Evolutionary conservation across 1,140 invertebrate genomes (phyloP).

Genomic region (Aphaenogaster rudis): DNA sequence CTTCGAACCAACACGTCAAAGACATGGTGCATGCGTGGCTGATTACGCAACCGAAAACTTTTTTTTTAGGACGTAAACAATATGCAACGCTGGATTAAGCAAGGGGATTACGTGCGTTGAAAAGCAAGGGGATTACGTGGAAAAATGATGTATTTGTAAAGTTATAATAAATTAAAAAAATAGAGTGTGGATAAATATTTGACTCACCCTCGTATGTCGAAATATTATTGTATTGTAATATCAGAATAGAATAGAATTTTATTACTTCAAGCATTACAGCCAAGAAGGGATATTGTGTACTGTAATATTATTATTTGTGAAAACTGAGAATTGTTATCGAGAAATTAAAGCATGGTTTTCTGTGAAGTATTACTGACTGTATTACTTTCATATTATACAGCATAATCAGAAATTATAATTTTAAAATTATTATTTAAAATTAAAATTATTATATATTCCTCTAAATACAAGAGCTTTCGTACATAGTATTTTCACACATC

Average conservation of each 20-base stretch:
- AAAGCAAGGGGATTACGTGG: too few relatives aligned
- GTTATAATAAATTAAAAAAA: too few relatives aligned
- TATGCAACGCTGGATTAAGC: too few relatives aligned
- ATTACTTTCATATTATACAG: background rate
- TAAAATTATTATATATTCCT: background rate
- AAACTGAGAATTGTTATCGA: constrained; percentile 5
- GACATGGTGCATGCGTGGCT: too few relatives aligned
- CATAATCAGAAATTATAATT: background rate
- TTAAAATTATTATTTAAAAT: background rate
- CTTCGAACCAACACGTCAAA: too few relatives aligned
- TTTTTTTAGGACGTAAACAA: too few relatives aligned
- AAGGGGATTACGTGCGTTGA: too few relatives aligned
- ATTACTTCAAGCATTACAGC: too few relatives aligned
- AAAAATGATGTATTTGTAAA: too few relatives aligned
- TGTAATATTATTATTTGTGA: background rate
- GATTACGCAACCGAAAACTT: too few relatives aligned
- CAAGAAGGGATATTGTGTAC: too few relatives aligned
- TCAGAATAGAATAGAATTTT: background rate
- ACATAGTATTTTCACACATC: background rate
- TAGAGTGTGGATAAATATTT: too few relatives aligned
- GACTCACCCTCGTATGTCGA: background rate
- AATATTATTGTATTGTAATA: background rate
- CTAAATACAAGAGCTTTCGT: background rate
- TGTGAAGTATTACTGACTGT: background rate
- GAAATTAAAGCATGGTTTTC: background rate